A percentile compares a stretch with the other conserved stretches of the same genome.
phyloP scores from a whole-genome alignment of 1,140 invertebrate genomes.

The Bombus breviceps region DNA sequence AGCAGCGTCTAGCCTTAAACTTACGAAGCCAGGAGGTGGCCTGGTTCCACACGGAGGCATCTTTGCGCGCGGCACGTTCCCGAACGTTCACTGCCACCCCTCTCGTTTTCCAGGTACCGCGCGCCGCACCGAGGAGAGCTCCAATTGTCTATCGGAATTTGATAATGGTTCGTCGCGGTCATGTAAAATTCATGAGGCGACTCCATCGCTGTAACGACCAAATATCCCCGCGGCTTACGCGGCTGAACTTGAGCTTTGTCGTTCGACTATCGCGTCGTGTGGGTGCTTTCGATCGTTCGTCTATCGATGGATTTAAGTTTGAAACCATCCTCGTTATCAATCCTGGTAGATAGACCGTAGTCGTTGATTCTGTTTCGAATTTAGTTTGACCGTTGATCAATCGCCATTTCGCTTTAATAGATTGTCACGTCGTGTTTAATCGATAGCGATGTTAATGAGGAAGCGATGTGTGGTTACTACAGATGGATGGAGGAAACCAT shows the following conservation, averaged over 20 bases:
- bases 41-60: constrained; percentile 46
- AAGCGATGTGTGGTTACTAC: background rate
- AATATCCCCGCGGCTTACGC: constrained; percentile 61
- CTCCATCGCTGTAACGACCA: constrained; percentile 65
- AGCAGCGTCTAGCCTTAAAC: constrained; percentile 48
- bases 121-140: constrained; percentile 44
- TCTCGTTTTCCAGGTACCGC: background rate
- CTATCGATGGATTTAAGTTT: constrained; percentile 9
- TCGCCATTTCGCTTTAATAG: background rate
- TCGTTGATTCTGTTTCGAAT: background rate
- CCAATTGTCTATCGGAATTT: constrained; percentile 76
- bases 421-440: background rate
- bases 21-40: constrained; percentile 19
- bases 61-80: constrained; percentile 48
- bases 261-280: background rate
- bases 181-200: constrained; percentile 76
- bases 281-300: background rate
- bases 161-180: constrained; percentile 71
- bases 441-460: background rate
- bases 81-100: constrained; percentile 19
- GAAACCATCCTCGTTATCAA: background rate
- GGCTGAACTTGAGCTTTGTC: constrained; percentile 41
- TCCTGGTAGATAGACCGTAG: too few relatives aligned
- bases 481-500: constrained; percentile 12
- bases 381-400: background rate